Conservation (phyloP, 2,888 invertebrate genomes). For the Hypomecis atomaria region DNA sequence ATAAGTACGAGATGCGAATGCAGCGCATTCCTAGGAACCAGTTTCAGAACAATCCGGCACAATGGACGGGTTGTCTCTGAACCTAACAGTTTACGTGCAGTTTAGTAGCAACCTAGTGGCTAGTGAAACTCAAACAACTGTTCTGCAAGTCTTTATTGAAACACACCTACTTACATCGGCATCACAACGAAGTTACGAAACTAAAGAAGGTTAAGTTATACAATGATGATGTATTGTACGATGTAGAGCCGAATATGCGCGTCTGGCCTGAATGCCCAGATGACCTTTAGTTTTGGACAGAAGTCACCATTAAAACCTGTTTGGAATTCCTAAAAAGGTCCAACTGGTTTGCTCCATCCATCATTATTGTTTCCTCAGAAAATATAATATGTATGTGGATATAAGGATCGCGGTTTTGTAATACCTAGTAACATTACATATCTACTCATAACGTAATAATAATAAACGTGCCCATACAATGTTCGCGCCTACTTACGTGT, state of each 20-base stretch:
- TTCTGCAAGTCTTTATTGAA: constrained; percentile 18
- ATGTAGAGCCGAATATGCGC: constrained; percentile 21
- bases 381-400: background rate
- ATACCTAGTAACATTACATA: background rate
- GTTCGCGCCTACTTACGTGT: no score
- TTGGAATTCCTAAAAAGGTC: constrained; percentile 55
- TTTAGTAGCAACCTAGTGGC: background rate
- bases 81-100: constrained; percentile 37
- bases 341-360: constrained; percentile 56
- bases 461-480: no score
- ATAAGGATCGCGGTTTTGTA: background rate
- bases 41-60: constrained; percentile 66
- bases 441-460: background rate
- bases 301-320: constrained; percentile 67
- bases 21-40: constrained; percentile 73
- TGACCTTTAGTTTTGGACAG: constrained; percentile 58
- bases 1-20: constrained; percentile 55
- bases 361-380: constrained; percentile 25
- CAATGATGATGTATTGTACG: constrained; percentile 23
- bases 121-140: constrained; percentile 18
- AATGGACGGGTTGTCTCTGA: constrained; percentile 47
- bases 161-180: constrained; percentile 1
- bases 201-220: constrained; percentile 16
- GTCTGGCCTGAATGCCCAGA: constrained; percentile 39
- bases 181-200: constrained; percentile 8